phyloP scores from a whole-genome alignment of 2,888 invertebrate species.

The Cheilosia impressa region DNA sequence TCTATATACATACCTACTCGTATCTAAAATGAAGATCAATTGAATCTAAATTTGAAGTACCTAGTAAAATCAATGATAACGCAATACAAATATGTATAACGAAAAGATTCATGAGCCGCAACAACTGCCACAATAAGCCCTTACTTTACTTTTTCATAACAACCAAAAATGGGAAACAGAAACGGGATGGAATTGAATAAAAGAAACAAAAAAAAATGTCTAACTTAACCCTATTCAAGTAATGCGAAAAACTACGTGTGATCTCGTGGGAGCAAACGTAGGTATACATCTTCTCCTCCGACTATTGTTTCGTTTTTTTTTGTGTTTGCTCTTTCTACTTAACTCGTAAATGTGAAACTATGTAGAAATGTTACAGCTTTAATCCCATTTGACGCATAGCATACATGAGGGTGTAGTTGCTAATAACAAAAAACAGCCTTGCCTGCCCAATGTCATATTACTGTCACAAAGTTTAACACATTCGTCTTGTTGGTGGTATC shows the following conservation, averaged over 20 bases:
- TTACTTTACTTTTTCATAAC: background rate
- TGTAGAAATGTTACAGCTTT: slow-evolving; percentile 27
- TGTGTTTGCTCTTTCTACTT: background rate
- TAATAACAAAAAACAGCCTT: slow-evolving; percentile 8
- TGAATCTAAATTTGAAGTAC: too few species aligned
- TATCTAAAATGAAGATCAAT: too few species aligned
- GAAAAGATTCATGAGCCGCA: too few species aligned
- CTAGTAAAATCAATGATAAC: background rate
- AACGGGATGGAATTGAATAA: background rate
- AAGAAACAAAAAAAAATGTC: background rate
- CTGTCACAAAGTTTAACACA: slow-evolving; percentile 53
- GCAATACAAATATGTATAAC: background rate
- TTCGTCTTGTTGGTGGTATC: slow-evolving; percentile 34
- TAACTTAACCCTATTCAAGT: slow-evolving; percentile 8
- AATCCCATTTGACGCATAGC: slow-evolving; percentile 26
- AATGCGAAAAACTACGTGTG: slow-evolving; percentile 9
- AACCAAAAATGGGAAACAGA: slow-evolving; percentile 29
- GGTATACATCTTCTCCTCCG: background rate
- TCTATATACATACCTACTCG: too few species aligned
- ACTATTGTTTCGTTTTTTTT: slow-evolving; percentile 14
- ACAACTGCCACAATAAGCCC: background rate
- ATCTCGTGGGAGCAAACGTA: background rate
- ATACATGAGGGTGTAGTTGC: slow-evolving; percentile 1
- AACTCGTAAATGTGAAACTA: slow-evolving; percentile 27
- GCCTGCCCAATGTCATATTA: slow-evolving; percentile 45